A percentile compares a stretch with the other conserved stretches of the same genome.
phyloP scores from a whole-genome alignment of 2,113 vertebrate genomes.

The Rhabdomys dilectus region DNA sequence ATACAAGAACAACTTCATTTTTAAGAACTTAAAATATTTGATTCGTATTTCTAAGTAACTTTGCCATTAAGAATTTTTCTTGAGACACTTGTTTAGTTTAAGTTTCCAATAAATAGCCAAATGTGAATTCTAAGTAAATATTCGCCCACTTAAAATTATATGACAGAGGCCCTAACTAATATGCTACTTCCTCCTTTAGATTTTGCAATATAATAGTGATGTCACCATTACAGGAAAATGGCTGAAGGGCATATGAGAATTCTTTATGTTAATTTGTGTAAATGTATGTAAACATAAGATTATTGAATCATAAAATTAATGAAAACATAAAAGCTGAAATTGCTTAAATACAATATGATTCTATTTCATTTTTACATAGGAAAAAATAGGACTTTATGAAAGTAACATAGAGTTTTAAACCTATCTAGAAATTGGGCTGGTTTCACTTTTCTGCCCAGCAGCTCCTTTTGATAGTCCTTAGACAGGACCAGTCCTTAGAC shows the following conservation, averaged over 20 bases:
- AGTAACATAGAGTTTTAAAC: background rate
- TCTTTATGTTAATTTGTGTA: background rate
- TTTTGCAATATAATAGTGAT: background rate
- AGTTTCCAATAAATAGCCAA: conserved; percentile 1
- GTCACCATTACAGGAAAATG: background rate
- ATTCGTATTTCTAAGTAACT: conserved; percentile 28
- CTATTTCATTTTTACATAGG: background rate
- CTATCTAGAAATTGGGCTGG: background rate
- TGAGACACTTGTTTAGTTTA: background rate
- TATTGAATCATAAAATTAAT: background rate
- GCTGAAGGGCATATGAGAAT: background rate
- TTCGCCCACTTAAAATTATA: background rate
- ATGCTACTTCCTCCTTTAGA: background rate
- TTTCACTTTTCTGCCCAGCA: conserved; percentile 10
- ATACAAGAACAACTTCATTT: background rate
- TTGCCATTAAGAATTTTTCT: background rate
- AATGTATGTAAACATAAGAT: background rate
- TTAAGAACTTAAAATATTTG: conserved; percentile 25
- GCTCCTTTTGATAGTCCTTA: background rate
- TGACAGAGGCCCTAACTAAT: background rate
- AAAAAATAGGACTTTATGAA: background rate
- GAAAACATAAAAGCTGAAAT: background rate
- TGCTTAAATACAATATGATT: background rate
- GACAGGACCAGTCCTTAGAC: too few relatives aligned
- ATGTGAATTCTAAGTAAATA: background rate